Percentiles rank a stretch among this genome's conserved stretches.
phyloP scores from a whole-genome alignment of 2,888 invertebrate genomes.

The Chymomyza fuscimana region DNA sequence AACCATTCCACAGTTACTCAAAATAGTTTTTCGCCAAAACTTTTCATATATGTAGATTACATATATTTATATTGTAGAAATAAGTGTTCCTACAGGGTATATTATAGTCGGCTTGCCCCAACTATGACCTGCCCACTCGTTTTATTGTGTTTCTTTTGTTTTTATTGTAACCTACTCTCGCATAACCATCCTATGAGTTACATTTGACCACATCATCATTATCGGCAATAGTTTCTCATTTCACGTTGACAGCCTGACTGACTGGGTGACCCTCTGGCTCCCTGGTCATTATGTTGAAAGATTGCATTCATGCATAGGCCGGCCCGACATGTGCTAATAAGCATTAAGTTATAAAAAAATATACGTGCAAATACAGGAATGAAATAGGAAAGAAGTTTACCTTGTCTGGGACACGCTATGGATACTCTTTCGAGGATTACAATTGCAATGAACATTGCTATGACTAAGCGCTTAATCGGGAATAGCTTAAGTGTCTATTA shows the following conservation, averaged over 20 bases:
- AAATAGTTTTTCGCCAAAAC: too few relatives aligned
- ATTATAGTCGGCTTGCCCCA: too few relatives aligned
- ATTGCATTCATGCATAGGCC: neutral
- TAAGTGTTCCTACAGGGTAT: too few relatives aligned
- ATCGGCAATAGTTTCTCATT: neutral
- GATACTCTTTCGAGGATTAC: neutral
- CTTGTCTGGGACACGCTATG: neutral
- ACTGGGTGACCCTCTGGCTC: neutral
- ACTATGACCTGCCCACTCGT: too few relatives aligned
- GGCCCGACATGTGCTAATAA: slow-evolving; percentile 1
- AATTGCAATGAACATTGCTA: too few relatives aligned
- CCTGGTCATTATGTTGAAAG: neutral
- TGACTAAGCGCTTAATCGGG: too few relatives aligned
- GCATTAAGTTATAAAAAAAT: slow-evolving; percentile 1
- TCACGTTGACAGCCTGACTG: neutral
- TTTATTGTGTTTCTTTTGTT: too few relatives aligned
- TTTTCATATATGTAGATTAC: too few relatives aligned
- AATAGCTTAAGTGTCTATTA: too few relatives aligned
- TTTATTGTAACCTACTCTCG: neutral
- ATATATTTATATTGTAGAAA: too few relatives aligned
- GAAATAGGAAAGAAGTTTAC: neutral
- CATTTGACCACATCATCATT: neutral
- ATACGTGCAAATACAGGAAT: neutral
- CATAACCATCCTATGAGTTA: neutral
- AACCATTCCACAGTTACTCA: too few relatives aligned